Percentiles rank a stretch among this genome's conserved stretches.
Evolutionary conservation across 2,113 vertebrate species (phyloP).

Genomic region (Neogale vison): DNA sequence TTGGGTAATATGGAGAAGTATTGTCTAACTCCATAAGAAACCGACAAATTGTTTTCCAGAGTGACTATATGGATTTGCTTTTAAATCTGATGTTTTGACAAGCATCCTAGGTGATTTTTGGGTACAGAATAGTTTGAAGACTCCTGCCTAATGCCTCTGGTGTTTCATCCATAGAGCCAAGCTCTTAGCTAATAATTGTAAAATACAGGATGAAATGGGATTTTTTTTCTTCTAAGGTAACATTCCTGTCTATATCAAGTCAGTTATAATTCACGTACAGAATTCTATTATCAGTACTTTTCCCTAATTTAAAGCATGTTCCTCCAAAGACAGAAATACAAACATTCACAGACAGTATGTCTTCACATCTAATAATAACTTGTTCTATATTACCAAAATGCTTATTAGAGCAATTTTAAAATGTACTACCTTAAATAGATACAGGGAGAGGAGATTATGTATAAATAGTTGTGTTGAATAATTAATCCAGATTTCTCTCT

Average conservation of each 20-base stretch:
- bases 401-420: conserved; percentile 56
- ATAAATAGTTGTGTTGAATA: conserved; percentile 71
- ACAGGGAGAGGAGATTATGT: conserved; percentile 33
- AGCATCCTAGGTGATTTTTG: background rate
- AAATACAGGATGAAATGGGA: background rate
- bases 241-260: background rate
- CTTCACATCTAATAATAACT: conserved; percentile 67
- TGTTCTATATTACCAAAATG: conserved; percentile 45
- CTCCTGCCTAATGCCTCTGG: background rate
- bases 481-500: conserved; percentile 66
- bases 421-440: conserved; percentile 57
- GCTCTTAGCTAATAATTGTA: background rate
- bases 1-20: background rate
- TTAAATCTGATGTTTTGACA: conserved; percentile 4
- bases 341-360: conserved; percentile 2
- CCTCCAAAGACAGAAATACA: conserved; percentile 34
- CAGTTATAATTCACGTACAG: background rate
- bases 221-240: background rate
- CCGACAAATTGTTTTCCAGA: background rate
- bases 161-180: background rate
- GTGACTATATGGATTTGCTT: background rate
- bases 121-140: background rate
- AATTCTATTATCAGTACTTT: conserved; percentile 52
- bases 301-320: conserved; percentile 25
- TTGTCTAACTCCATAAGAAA: conserved; percentile 3